phyloP scores from a whole-genome alignment of 2,888 invertebrate species.

The Thysanoteuthis rhombus region DNA sequence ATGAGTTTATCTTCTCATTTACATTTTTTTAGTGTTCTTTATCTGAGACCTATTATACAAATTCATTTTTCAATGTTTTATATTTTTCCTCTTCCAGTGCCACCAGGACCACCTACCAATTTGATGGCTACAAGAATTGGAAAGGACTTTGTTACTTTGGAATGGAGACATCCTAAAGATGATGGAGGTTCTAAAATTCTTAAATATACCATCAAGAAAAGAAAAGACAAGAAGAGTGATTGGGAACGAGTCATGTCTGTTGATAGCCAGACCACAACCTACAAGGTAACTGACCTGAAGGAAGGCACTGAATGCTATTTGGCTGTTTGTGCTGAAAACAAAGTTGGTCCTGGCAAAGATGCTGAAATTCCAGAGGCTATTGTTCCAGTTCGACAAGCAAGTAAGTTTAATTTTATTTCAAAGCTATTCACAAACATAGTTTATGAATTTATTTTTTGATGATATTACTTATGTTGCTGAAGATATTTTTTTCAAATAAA shows the following conservation, averaged over 20 bases:
- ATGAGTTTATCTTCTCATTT: constrained; percentile 40
- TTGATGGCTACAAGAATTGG: constrained; percentile 54
- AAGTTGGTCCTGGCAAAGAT: constrained; percentile 79
- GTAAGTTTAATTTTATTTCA: constrained; percentile 51
- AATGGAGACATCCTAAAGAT: constrained; percentile 59
- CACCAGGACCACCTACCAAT: constrained; percentile 65
- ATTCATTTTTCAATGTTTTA: not conserved
- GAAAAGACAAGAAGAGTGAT: constrained; percentile 49
- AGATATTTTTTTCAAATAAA: no score
- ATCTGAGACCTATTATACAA: not conserved
- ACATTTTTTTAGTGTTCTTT: not conserved
- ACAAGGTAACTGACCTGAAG: constrained; percentile 54
- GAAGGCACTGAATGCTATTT: constrained; percentile 63
- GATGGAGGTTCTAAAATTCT: constrained; percentile 63
- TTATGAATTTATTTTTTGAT: no score
- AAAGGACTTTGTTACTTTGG: constrained; percentile 56
- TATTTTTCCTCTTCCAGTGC: constrained; percentile 42
- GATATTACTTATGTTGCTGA: not conserved
- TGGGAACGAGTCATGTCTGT: constrained; percentile 54
- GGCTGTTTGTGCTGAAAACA: constrained; percentile 65
- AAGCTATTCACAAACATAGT: not conserved
- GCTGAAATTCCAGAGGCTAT: constrained; percentile 76
- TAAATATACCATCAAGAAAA: constrained; percentile 52
- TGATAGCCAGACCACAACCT: constrained; percentile 48
- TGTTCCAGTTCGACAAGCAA: constrained; percentile 57